A percentile compares a stretch with the other conserved stretches of the same genome.
phyloP scores from a whole-genome alignment of 1,140 invertebrate genomes.

The Latrodectus geometricus region DNA sequence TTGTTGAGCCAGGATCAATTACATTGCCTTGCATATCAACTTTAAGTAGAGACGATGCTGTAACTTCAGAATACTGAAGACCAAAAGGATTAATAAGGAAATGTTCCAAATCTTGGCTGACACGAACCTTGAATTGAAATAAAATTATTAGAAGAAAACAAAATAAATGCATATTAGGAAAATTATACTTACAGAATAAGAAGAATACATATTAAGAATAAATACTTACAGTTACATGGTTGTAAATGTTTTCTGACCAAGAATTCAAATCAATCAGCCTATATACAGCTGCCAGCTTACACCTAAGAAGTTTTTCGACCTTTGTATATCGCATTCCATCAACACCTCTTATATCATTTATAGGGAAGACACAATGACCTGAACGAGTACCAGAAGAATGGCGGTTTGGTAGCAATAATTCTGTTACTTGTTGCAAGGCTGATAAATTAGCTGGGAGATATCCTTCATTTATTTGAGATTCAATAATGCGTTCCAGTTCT shows the following conservation, averaged over 20 bases:
- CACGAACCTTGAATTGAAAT: constrained; percentile 75
- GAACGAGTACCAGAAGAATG: constrained; percentile 51
- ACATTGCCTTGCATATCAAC: constrained; percentile 82
- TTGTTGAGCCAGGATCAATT: constrained; percentile 90
- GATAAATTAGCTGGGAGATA: constrained; percentile 80
- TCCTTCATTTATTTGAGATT: constrained; percentile 87
- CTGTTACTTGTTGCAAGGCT: constrained; percentile 82
- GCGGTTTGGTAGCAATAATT: constrained; percentile 63
- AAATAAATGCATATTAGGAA: too few relatives aligned
- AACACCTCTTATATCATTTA: constrained; percentile 96
- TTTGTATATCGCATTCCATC: constrained; percentile 91
- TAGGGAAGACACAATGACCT: constrained; percentile 84
- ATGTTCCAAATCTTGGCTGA: constrained; percentile 95
- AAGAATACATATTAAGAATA: too few relatives aligned
- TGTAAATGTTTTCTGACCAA: constrained; percentile 90
- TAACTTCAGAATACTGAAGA: constrained; percentile 95
- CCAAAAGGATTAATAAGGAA: constrained; percentile 98
- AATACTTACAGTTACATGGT: constrained; percentile 78
- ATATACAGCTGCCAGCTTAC: constrained; percentile 96
- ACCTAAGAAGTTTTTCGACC: constrained; percentile 93
- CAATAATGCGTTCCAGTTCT: constrained; percentile 96
- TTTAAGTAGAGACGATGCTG: constrained; percentile 96
- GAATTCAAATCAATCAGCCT: constrained; percentile 95
- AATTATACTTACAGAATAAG: too few relatives aligned
- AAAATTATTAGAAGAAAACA: not conserved